A percentile compares a stretch with the other conserved stretches of the same genome.
Conservation (phyloP, 2,113 vertebrate genomes). For the Microcebus griseorufus region DNA sequence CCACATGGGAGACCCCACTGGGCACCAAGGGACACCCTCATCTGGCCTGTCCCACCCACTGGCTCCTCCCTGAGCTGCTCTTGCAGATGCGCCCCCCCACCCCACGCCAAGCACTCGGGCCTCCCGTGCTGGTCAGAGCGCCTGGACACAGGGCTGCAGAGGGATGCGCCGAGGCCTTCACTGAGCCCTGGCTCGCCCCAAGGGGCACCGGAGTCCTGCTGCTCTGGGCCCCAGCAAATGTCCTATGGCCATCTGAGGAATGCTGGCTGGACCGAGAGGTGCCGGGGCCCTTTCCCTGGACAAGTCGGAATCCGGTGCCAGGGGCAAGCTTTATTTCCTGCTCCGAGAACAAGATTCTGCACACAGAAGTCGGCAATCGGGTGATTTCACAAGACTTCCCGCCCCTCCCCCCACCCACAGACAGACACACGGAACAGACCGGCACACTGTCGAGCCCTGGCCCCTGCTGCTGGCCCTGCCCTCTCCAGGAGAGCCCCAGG, state of each 20-base stretch:
- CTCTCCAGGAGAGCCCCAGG: background rate
- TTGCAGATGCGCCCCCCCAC: background rate
- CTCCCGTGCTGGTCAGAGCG: background rate
- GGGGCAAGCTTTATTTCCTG: constrained; percentile 81
- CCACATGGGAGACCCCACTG: background rate
- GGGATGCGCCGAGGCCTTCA: too few relatives aligned
- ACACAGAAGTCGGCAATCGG: constrained; percentile 59
- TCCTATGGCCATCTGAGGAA: background rate
- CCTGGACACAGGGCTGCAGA: background rate
- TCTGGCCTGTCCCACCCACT: background rate
- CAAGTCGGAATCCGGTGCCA: background rate
- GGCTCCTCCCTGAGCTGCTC: background rate
- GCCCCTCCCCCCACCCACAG: constrained; percentile 19
- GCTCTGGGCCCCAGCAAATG: background rate
- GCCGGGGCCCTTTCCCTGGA: background rate
- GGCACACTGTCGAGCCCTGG: background rate
- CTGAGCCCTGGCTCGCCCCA: background rate
- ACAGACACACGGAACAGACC: constrained; percentile 60
- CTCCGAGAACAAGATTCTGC: constrained; percentile 62
- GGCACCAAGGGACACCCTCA: too few relatives aligned
- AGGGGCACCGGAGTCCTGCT: background rate
- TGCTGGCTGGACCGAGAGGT: background rate
- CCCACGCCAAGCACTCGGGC: background rate
- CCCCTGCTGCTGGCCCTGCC: background rate
- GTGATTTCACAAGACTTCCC: constrained; percentile 68